These are phyloP conservation scores for Brachionus manjavacas DNA, from an alignment of 1,140 invertebrate species.

Conservation along the genomic window DNA sequence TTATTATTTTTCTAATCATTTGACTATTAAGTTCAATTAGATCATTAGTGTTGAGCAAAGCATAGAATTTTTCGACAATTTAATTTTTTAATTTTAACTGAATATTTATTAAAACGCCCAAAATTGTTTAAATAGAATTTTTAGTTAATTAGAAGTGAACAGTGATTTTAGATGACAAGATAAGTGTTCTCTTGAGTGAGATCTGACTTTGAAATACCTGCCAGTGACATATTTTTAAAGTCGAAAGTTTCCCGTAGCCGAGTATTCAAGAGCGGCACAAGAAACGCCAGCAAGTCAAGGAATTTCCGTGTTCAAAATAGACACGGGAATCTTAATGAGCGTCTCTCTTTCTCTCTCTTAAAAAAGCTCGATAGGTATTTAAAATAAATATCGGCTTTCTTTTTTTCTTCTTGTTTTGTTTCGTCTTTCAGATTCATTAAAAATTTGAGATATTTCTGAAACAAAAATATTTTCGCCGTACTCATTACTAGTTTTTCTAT, in stretches of 20 bases:
- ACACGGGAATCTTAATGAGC: slow-evolving; percentile 13
- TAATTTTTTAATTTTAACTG: too few species aligned
- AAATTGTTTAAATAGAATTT: too few species aligned
- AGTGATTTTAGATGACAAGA: neutral
- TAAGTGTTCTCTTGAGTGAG: neutral
- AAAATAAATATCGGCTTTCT: slow-evolving; percentile 5
- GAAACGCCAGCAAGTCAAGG: neutral
- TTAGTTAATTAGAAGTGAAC: neutral
- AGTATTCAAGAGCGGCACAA: neutral
- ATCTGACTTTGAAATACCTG: neutral
- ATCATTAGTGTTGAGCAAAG: too few species aligned
- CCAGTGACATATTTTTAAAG: neutral
- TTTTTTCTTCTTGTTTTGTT: neutral
- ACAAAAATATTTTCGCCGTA: neutral
- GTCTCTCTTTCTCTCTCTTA: neutral
- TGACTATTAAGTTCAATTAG: neutral
- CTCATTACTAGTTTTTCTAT: slow-evolving; percentile 3
- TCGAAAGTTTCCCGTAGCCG: neutral
- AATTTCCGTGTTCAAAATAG: neutral
- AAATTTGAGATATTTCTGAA: neutral
- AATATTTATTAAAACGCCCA: too few species aligned
- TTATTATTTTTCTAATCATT: neutral
- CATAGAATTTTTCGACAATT: too few species aligned
- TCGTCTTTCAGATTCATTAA: neutral
- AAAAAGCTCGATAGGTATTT: slow-evolving; percentile 1